Percentiles rank a stretch among this genome's conserved stretches.
Evolutionary conservation across 2,888 invertebrate species (phyloP).

Genomic region (Andrena haemorrhoa): DNA sequence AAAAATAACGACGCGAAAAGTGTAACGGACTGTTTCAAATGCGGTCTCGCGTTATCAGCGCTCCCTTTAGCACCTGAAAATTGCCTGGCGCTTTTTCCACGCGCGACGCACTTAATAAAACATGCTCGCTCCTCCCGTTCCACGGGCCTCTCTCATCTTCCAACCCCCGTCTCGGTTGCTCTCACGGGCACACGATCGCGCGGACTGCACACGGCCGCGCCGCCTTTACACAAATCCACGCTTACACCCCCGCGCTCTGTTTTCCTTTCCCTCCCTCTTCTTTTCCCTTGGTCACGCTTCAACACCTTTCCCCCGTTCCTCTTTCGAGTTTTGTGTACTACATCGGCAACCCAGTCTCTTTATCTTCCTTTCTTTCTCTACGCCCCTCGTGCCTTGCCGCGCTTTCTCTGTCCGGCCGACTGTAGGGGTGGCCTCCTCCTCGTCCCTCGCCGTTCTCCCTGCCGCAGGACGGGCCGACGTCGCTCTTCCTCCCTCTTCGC

Average conservation of each 20-base stretch:
- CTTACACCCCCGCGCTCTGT: conserved; percentile 58
- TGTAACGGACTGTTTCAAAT: conserved; percentile 76
- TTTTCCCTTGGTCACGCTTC: conserved; percentile 75
- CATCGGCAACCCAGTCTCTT: conserved; percentile 66
- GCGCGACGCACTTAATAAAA: conserved; percentile 84
- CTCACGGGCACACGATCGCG: conserved; percentile 34
- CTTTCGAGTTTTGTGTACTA: conserved; percentile 68
- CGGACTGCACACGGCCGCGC: conserved; percentile 13
- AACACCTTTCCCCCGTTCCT: conserved; percentile 72
- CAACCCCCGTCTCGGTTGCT: conserved; percentile 53
- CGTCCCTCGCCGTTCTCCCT: conserved; percentile 49
- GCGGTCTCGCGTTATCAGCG: conserved; percentile 79
- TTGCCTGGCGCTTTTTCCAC: conserved; percentile 81
- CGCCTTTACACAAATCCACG: conserved; percentile 39
- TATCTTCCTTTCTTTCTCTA: conserved; percentile 62
- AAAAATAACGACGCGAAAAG: conserved; percentile 73
- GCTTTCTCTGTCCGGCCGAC: conserved; percentile 35
- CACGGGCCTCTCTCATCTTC: conserved; percentile 63
- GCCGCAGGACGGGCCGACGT: conserved; percentile 36
- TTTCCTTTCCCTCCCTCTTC: conserved; percentile 73
- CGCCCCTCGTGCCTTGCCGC: conserved; percentile 40
- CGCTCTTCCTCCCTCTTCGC: conserved; percentile 51
- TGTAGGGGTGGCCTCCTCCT: conserved; percentile 48
- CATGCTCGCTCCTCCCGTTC: conserved; percentile 77
- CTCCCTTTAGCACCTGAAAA: conserved; percentile 83